Percentiles rank a stretch among this genome's conserved stretches.
Evolutionary conservation across 2,888 invertebrate genomes (phyloP).

Genomic region (Diaperis boleti): DNA sequence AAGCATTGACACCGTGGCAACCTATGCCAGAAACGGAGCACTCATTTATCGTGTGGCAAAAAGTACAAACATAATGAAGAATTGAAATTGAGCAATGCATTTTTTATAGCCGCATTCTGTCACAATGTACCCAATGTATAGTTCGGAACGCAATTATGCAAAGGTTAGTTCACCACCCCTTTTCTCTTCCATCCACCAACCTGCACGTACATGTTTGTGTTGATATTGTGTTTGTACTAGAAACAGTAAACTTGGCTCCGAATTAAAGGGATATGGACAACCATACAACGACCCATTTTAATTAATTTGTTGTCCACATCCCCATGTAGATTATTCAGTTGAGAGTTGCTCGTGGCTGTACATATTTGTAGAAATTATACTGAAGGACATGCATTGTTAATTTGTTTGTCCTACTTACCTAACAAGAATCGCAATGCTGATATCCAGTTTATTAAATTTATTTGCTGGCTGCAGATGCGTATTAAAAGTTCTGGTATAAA

Average conservation of each 20-base stretch:
- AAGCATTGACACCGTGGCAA: no score
- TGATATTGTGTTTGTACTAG: background rate
- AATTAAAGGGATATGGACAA: conserved; percentile 31
- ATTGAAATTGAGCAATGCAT: no score
- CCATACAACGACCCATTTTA: conserved; percentile 31
- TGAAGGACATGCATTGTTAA: conserved; percentile 31
- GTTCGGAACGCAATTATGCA: no score
- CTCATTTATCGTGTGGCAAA: no score
- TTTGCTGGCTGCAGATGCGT: no score
- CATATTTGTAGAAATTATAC: conserved; percentile 40
- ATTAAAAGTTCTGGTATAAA: background rate
- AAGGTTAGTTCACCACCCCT: no score
- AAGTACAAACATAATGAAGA: no score
- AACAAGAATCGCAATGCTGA: conserved; percentile 5
- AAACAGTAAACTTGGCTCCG: conserved; percentile 16
- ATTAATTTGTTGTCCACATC: conserved; percentile 37
- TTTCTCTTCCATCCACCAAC: no score
- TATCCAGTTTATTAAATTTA: no score
- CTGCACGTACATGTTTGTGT: background rate
- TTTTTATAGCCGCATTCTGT: no score
- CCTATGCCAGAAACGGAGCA: no score
- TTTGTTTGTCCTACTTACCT: conserved; percentile 26
- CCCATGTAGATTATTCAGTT: conserved; percentile 37
- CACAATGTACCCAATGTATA: no score
- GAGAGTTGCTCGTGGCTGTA: conserved; percentile 33